Evolutionary conservation across 2,888 invertebrate species (phyloP).

Genomic region (Drosophila kanekoi): DNA sequence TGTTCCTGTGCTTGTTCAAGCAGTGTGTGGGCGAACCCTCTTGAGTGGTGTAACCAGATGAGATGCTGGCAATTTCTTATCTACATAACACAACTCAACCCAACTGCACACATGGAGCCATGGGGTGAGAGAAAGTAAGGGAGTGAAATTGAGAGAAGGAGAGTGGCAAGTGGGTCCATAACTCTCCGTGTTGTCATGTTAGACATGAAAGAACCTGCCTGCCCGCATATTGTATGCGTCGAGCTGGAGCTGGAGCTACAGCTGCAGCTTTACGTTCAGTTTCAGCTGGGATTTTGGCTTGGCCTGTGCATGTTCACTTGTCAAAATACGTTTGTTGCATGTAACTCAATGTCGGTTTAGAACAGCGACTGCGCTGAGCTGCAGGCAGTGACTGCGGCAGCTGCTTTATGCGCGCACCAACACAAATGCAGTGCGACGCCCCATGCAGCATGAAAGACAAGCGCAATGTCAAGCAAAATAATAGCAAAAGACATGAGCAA

Average conservation of each 20-base stretch:
- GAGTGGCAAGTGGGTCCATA: conserved; percentile 69
- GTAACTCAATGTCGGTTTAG: conserved; percentile 78
- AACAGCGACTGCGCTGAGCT: conserved; percentile 30
- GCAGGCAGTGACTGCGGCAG: conserved; percentile 52
- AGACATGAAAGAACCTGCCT: conserved; percentile 72
- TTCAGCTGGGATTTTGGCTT: conserved; percentile 35
- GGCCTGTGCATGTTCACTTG: conserved; percentile 74
- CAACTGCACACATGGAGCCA: neutral
- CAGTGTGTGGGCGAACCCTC: conserved; percentile 16
- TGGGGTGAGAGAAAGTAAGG: neutral
- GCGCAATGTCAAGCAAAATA: conserved; percentile 76
- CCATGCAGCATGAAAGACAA: conserved; percentile 69
- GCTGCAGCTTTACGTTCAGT: conserved; percentile 15
- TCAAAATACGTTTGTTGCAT: conserved; percentile 78
- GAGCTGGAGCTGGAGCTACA: conserved; percentile 11
- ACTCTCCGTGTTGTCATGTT: conserved; percentile 74
- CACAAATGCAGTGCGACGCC: conserved; percentile 69
- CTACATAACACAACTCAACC: conserved; percentile 17
- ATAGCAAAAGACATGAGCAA: conserved; percentile 70
- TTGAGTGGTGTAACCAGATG: conserved; percentile 7
- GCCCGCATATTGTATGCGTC: conserved; percentile 63
- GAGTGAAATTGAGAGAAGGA: neutral
- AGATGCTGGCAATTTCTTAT: conserved; percentile 30
- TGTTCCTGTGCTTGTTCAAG: conserved; percentile 10
- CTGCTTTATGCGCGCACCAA: conserved; percentile 72